These are phyloP conservation scores for Dendroctonus valens DNA, from an alignment of 1,140 invertebrate genomes.

Conservation along the genomic window DNA sequence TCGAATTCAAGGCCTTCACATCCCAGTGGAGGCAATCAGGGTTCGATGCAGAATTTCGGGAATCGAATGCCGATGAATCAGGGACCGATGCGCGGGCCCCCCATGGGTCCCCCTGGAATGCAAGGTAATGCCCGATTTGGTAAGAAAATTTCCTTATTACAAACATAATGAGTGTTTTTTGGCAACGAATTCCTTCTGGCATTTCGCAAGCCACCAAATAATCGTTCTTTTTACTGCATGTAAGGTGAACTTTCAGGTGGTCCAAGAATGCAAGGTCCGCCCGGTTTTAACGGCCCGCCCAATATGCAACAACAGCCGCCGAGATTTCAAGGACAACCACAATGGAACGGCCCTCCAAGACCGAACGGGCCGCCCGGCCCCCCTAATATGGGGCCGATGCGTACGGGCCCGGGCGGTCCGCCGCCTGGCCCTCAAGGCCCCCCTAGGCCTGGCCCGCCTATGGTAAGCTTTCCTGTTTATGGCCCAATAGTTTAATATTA, in stretches of 20 bases:
- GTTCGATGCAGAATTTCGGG: conserved; percentile 57
- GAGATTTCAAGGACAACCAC: conserved; percentile 60
- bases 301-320: conserved; percentile 51
- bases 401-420: conserved; percentile 55
- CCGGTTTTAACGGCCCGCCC: conserved; percentile 43
- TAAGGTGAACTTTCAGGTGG: conserved; percentile 52
- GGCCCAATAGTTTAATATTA: neutral
- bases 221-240: neutral
- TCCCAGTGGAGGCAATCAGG: conserved; percentile 54
- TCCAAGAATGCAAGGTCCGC: conserved; percentile 67
- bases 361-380: conserved; percentile 57
- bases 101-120: conserved; percentile 65
- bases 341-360: conserved; percentile 59
- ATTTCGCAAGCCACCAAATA: too few relatives aligned
- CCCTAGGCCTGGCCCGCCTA: conserved; percentile 60
- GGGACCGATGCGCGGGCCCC: conserved; percentile 60
- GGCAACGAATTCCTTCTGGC: too few relatives aligned
- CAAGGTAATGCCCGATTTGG: conserved; percentile 46
- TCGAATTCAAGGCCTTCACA: conserved; percentile 52
- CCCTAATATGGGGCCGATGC: conserved; percentile 50
- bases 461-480: conserved; percentile 54
- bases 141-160: neutral
- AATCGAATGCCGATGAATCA: conserved; percentile 68
- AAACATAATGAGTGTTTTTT: neutral
- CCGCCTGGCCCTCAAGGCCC: conserved; percentile 58